Percentiles rank a stretch among this genome's conserved stretches.
phyloP scores from a whole-genome alignment of 2,113 vertebrate genomes.

The Esox niger region DNA sequence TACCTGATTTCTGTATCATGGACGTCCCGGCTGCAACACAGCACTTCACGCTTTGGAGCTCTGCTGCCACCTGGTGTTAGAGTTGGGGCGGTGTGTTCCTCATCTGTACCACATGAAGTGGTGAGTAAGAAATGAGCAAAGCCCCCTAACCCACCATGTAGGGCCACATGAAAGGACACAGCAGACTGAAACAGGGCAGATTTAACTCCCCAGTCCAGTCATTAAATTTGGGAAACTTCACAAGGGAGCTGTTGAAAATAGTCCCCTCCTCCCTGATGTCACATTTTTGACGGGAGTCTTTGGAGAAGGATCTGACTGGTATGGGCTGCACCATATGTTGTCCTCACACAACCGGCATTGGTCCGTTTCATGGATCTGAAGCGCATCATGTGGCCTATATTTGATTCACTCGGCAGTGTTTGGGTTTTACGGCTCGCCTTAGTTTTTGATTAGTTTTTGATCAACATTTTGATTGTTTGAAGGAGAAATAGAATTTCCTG shows the following conservation, averaged over 20 bases:
- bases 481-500: no score
- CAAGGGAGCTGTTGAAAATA: neutral
- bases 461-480: no score
- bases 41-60: no score
- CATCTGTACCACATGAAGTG: no score
- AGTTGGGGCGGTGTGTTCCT: no score
- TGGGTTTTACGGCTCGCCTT: no score
- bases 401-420: no score
- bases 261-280: constrained; percentile 17
- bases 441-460: no score
- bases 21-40: no score
- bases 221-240: constrained; percentile 33
- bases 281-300: constrained; percentile 48
- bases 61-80: no score
- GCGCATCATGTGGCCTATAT: neutral
- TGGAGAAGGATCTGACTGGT: constrained; percentile 40
- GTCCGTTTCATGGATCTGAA: neutral
- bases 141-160: neutral
- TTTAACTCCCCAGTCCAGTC: neutral
- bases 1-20: no score
- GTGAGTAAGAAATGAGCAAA: no score
- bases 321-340: constrained; percentile 42
- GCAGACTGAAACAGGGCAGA: neutral
- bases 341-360: constrained; percentile 31
- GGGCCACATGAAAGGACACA: neutral